Evolutionary conservation across 2,888 invertebrate species (phyloP), one percentile per base, ranked within the genome.

Genomic region (Laothoe populi): DNA sequence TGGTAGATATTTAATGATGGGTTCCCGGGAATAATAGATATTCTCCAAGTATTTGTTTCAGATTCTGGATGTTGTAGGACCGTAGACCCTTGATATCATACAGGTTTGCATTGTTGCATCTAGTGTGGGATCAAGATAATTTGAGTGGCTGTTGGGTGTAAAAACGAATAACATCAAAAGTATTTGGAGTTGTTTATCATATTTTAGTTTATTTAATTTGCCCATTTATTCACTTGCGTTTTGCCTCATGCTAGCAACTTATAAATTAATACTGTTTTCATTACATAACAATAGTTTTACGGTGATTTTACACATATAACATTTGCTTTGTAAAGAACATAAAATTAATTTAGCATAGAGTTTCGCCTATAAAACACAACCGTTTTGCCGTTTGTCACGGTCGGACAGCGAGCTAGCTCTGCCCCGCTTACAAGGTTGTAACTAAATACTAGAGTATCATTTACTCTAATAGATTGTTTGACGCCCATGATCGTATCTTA

Each of bases 381-480:
- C 64, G 68, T 68, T 74, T 66, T 64, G 59, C 60, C 40, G 68
- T 74, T 72, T 66, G 72, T 73, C 77, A 74, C 64, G 79, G 74
- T 61, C 71, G 61, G 59, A 65, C 59, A 75, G 65, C 67, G 71
- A 74, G 66, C 60, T 1, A 13, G 7, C 38, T 11, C 38, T 65
- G 64, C 59, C 63, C n/a, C n/a, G n/a, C n/a, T n/a, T 40, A 31
- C 69, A 75, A 81, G 77, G 78, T 71, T 76, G 81, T 66, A 70
- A 81, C 70, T 48, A 57, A 65, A 79, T 62, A 78, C 75, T 64
- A 13, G 24, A 38, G 60, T 67, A 68, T 68, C 62, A 16, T 61
- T 64, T 8, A 5, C 31, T 35, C 44, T 57, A 45, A 45, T 53
- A 21, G 38, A 44, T 61, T 49, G 10, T 53, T 46, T 19, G 13